Percentiles rank a stretch among this genome's conserved stretches.
Conservation (phyloP, 2,113 vertebrate species). For the Tichodroma muraria region DNA sequence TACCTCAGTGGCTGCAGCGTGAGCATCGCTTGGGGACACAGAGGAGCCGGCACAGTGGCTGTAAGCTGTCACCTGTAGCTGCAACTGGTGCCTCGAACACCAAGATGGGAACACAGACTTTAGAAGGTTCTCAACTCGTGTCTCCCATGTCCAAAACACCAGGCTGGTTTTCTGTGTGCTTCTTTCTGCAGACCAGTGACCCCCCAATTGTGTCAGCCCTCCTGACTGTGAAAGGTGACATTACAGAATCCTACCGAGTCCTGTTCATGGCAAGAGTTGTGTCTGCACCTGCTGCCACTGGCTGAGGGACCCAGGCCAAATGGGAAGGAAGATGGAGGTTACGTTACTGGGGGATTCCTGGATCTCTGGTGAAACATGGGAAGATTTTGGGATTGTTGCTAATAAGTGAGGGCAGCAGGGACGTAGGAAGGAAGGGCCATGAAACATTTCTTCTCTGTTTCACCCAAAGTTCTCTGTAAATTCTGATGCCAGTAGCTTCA, state of each 20-base stretch:
- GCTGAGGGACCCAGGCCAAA: neutral
- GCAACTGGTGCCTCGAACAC: neutral
- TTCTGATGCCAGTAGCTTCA: neutral
- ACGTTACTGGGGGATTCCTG: neutral
- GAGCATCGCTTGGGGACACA: neutral
- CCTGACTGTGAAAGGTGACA: constrained; percentile 76
- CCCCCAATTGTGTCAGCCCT: constrained; percentile 68
- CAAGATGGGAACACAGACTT: neutral
- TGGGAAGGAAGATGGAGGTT: neutral
- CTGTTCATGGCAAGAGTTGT: constrained; percentile 60
- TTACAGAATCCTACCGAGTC: constrained; percentile 74
- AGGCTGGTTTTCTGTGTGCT: neutral
- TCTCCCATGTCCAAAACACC: neutral
- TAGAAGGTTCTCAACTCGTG: neutral
- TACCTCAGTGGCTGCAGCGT: neutral
- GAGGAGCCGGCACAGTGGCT: neutral
- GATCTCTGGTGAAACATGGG: neutral
- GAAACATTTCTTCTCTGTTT: neutral
- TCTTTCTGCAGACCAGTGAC: constrained; percentile 71
- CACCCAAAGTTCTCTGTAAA: neutral
- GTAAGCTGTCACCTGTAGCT: neutral
- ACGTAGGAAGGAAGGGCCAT: neutral
- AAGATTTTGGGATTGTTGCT: neutral
- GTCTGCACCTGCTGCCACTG: neutral
- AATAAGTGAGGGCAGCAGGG: neutral